These are phyloP conservation scores for Chironomus riparius DNA, from an alignment of 2,888 invertebrate species.

Conservation along the genomic window DNA sequence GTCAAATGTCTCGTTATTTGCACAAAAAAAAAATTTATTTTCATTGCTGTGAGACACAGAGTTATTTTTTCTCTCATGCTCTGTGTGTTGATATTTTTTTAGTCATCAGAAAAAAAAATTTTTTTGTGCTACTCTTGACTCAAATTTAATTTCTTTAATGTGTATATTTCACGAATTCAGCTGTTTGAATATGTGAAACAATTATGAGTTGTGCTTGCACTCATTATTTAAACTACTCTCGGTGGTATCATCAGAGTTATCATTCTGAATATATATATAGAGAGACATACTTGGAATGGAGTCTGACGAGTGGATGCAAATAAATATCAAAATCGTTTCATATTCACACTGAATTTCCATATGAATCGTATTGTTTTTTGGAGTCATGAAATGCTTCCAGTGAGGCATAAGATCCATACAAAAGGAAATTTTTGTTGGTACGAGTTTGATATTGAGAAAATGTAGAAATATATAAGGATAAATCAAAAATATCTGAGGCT, in stretches of 20 bases:
- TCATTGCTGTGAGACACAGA: background rate
- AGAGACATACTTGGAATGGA: background rate
- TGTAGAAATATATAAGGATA: too few species aligned
- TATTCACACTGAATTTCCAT: too few species aligned
- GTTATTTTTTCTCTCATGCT: background rate
- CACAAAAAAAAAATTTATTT: background rate
- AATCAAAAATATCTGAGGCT: too few species aligned
- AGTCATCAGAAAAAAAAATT: background rate
- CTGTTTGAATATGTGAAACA: background rate
- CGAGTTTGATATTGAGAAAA: too few species aligned
- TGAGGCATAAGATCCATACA: too few species aligned
- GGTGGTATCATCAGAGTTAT: background rate
- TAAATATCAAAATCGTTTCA: background rate
- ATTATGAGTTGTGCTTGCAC: conserved; percentile 1
- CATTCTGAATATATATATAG: background rate
- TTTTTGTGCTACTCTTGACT: background rate
- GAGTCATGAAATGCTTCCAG: too few species aligned
- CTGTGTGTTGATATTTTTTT: background rate
- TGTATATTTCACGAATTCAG: background rate
- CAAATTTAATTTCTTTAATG: conserved; percentile 3
- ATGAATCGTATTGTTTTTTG: too few species aligned
- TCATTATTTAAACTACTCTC: conserved; percentile 10
- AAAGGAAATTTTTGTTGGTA: too few species aligned
- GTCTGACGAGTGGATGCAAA: background rate
- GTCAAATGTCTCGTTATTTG: background rate